Base-by-base conservation (phyloP, 1,140 invertebrate species). In the Drosophila ercepeae region DNA sequence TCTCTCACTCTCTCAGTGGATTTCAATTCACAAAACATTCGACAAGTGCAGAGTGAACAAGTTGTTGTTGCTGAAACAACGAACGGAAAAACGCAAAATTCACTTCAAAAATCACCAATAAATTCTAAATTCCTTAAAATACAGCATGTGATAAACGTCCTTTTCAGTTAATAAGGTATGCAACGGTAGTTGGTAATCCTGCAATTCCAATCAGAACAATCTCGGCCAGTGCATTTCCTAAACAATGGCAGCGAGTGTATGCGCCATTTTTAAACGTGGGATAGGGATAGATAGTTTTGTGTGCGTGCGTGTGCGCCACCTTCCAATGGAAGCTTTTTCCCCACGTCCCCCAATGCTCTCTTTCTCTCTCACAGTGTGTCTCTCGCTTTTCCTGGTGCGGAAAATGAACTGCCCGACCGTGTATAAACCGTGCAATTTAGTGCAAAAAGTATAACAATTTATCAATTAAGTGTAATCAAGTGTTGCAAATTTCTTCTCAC, bases 1-100 rank as follows among this genome's bases (percentile, higher is more conserved):
- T 18, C 51, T 45, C 60, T 6, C 53, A 14, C 50, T 53, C 71
- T 54, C 52, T 21, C n/a, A 41, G 39, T 18, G 39, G 57, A 45
- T 54, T 84, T 59, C 71, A 71, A 79, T 84, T 84, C 81, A 84
- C 73, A 86, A 82, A 88, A 88, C 82, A 88, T 88, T 88, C 82
- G 82, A 88, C 82, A 88, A 88, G 82, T 88, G 82, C 81, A 86
- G 81, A 86, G 82, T 88, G 81, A 86, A 86, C 81, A 86, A 86
- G 81, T 88, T 88, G 82, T 88, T 88, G 82, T 88, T 86, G 82
- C 72, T 79, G 67, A 89, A 79, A 73, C 83, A 89, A 69, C 83
- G 84, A 89, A 70, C 79, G 83, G 88, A 64, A 61, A 57, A 64
- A 19, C 63, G 63, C 67, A 55, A 71, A 75, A 73, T 67, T 70